A percentile compares a stretch with the other conserved stretches of the same genome.
Evolutionary conservation across 2,888 invertebrate genomes (phyloP).

Genomic region (Ectemnius cavifrons): DNA sequence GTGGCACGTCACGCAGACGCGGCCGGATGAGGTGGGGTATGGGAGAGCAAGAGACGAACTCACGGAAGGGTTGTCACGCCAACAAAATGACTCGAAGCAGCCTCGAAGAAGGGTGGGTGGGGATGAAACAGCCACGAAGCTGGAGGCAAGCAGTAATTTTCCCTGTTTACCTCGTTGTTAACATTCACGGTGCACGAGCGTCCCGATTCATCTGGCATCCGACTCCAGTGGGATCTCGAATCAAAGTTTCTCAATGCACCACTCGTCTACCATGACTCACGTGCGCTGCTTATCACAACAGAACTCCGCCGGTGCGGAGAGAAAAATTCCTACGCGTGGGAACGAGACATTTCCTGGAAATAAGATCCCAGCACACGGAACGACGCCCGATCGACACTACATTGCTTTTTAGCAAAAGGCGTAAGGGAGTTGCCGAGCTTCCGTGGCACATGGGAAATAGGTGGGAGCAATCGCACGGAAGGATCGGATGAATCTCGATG

Average conservation of each 20-base stretch:
- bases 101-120: slow-evolving; percentile 5
- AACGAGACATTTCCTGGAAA: too few relatives aligned
- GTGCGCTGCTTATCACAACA: neutral
- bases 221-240: slow-evolving; percentile 21
- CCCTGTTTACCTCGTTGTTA: slow-evolving; percentile 64
- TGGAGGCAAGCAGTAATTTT: slow-evolving; percentile 65
- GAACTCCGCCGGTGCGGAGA: too few relatives aligned
- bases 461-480: too few relatives aligned
- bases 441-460: too few relatives aligned
- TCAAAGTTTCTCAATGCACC: slow-evolving; percentile 25
- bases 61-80: slow-evolving; percentile 54
- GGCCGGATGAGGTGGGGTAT: slow-evolving; percentile 35
- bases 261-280: slow-evolving; percentile 1
- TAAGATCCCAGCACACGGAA: too few relatives aligned
- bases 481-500: neutral
- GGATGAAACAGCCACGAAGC: slow-evolving; percentile 28
- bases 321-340: too few relatives aligned
- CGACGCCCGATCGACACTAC: too few relatives aligned
- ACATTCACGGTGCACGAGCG: slow-evolving; percentile 37
- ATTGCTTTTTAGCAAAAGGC: too few relatives aligned
- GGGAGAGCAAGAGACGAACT: slow-evolving; percentile 16
- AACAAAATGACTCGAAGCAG: slow-evolving; percentile 60
- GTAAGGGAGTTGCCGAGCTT: too few relatives aligned
- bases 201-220: neutral
- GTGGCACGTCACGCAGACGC: slow-evolving; percentile 47